Evolutionary conservation across 2,888 invertebrate species (phyloP).

Genomic region (Tinea semifulvella): DNA sequence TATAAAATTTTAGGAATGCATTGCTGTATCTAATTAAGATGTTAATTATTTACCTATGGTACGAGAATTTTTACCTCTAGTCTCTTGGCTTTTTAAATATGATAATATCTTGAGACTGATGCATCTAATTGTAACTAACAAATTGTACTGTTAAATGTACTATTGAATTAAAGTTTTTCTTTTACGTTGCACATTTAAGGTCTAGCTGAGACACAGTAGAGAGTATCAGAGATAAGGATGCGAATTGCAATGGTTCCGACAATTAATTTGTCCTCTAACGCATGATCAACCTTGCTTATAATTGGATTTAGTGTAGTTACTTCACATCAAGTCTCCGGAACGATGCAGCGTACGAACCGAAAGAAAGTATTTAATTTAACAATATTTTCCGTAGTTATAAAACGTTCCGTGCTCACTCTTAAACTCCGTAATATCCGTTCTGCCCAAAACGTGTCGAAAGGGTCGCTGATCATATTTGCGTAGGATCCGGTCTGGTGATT

Average conservation of each 20-base stretch:
- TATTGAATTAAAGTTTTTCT: constrained; percentile 1
- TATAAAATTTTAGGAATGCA: constrained; percentile 1
- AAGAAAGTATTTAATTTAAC: background rate
- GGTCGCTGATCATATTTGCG: constrained; percentile 4
- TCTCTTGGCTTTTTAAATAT: constrained; percentile 1
- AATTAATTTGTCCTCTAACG: constrained; percentile 1
- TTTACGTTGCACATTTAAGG: too few species aligned
- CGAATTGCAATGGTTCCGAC: background rate
- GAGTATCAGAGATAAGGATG: background rate
- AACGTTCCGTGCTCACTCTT: background rate
- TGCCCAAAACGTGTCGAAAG: background rate
- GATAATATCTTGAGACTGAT: constrained; percentile 2
- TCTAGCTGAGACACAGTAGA: too few species aligned
- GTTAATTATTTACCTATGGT: constrained; percentile 3
- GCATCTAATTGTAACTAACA: too few species aligned
- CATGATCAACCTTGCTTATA: constrained; percentile 3
- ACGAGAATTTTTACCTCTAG: constrained; percentile 2
- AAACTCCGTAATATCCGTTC: constrained; percentile 3
- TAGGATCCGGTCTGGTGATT: constrained; percentile 8
- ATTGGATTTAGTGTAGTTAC: constrained; percentile 2
- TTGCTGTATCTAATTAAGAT: constrained; percentile 1
- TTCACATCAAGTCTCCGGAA: background rate
- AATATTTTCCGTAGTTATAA: background rate
- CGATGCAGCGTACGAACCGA: background rate
- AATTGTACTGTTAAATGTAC: too few species aligned